phyloP scores from a whole-genome alignment of 2,113 vertebrate species.

The Melospiza melodia region DNA sequence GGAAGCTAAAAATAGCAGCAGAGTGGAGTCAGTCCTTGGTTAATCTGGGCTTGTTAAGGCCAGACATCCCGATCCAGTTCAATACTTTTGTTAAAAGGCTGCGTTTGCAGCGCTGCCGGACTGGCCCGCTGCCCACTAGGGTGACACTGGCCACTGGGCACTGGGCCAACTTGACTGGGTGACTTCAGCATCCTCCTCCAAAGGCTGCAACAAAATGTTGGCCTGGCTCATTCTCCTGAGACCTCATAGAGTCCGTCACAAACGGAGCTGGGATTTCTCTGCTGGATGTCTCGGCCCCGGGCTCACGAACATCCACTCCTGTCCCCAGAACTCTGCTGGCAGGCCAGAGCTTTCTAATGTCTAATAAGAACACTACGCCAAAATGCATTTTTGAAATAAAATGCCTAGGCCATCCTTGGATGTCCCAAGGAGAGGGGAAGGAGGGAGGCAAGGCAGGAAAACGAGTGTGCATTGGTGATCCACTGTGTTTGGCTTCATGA shows the following conservation, averaged over 20 bases:
- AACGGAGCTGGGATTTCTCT: background rate
- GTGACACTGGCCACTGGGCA: slow-evolving; percentile 30
- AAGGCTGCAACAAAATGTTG: background rate
- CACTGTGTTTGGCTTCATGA: background rate
- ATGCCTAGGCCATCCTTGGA: background rate
- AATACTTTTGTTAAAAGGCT: background rate
- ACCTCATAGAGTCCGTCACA: background rate
- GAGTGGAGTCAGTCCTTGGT: background rate
- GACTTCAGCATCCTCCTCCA: slow-evolving; percentile 3
- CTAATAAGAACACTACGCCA: background rate
- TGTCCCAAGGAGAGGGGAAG: background rate
- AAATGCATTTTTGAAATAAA: background rate
- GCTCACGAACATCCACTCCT: background rate
- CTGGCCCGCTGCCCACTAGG: background rate
- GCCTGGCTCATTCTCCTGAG: background rate
- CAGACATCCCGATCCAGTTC: background rate
- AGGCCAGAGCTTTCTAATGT: background rate
- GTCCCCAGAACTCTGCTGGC: background rate
- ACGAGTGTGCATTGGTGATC: rapidly evolving
- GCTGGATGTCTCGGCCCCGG: background rate
- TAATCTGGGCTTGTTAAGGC: background rate
- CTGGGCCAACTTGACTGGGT: background rate
- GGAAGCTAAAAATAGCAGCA: background rate
- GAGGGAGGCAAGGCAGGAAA: background rate
- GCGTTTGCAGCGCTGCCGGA: background rate